Conservation (phyloP, 2,888 invertebrate species). For the Plutella xylostella region DNA sequence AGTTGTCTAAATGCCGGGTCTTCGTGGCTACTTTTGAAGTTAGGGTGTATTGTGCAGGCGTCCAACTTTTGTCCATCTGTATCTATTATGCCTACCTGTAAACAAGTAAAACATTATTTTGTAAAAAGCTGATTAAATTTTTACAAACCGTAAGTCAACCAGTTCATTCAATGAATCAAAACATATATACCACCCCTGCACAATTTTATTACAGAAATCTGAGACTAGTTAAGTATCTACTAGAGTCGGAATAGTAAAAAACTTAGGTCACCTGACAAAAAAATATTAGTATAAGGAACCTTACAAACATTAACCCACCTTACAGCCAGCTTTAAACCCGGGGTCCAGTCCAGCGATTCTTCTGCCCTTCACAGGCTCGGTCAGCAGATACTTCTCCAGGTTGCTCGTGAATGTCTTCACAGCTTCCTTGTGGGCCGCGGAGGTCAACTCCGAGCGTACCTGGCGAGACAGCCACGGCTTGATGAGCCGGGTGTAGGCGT, state of each 20-base stretch:
- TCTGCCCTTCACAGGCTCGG: conserved; percentile 83
- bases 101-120: too few species aligned
- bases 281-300: too few species aligned
- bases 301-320: too few species aligned
- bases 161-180: too few species aligned
- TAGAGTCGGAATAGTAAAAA: too few species aligned
- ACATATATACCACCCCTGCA: too few species aligned
- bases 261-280: too few species aligned
- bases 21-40: conserved; percentile 43
- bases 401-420: conserved; percentile 88
- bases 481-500: conserved; percentile 56
- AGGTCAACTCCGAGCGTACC: conserved; percentile 79
- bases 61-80: conserved; percentile 77
- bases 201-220: too few species aligned
- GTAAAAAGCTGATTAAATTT: too few species aligned
- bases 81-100: conserved; percentile 77
- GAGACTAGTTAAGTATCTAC: too few species aligned
- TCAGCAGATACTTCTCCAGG: conserved; percentile 83
- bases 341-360: conserved; percentile 90
- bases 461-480: conserved; percentile 77
- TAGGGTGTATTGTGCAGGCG: conserved; percentile 77
- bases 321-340: conserved; percentile 90
- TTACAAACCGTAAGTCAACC: too few species aligned
- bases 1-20: conserved; percentile 54
- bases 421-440: conserved; percentile 82